Evolutionary conservation across 2,888 invertebrate genomes (phyloP), one percentile per base, ranked within the genome.

Genomic region (Eulithis testata): DNA sequence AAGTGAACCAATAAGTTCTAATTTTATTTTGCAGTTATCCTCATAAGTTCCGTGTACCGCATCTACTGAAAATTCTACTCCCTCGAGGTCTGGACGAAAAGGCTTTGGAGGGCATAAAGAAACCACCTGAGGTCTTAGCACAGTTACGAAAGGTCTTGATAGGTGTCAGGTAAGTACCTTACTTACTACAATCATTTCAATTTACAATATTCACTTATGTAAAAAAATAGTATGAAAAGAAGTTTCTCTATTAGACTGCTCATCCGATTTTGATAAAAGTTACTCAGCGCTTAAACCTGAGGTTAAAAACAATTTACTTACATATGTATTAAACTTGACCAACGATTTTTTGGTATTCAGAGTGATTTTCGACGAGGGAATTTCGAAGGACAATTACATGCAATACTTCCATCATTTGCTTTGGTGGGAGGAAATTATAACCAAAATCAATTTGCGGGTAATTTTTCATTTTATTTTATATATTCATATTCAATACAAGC

Each of bases 341-440:
- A n/a, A n/a, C n/a, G 21, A 40, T 44, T 2, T 69, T 61, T 65
- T 50, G 1, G 11, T 69, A 72, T 81, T 72, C 79, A 91, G 91
- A 62, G 60, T 67, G 0, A 76, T 85, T 61, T 77, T 93, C 49
- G 79, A 86, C 0, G 84, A 83, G 56, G 85, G 93, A 75, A 80
- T 87, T 0, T 89, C 93, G 3, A 72, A 72, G 60, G 72, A 82
- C 0, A 94, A 93, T 74, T 95, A 95, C 72, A 78, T 83, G 65
- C 75, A 84, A 11, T 94, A 89, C 71, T 95, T 95, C 76, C 93
- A 94, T 66, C 84, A 93, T 54, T 76, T 95, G 51, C 83, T 96
- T 0, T 94, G 95, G 94, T 87, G 95, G 80, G 95, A 96, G 74
- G 96, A 96, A 83, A 87, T 94, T 12, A 91, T 93, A 59, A 73